phyloP scores from a whole-genome alignment of 2,888 invertebrate species.

The Idaea dimidiata region DNA sequence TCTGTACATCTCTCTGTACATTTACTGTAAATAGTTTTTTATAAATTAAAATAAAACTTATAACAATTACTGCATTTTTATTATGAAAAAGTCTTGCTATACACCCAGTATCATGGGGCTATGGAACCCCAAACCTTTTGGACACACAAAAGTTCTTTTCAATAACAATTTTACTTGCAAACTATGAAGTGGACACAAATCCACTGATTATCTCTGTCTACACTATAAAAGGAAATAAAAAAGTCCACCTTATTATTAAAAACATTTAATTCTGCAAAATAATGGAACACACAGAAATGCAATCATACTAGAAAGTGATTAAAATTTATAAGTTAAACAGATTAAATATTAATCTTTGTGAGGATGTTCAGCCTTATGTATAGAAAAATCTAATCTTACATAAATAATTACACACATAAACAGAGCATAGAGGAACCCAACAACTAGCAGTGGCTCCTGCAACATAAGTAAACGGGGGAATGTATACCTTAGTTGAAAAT shows the following conservation, averaged over 20 bases:
- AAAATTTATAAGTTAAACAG: constrained; percentile 36
- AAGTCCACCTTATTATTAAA: constrained; percentile 30
- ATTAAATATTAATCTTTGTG: constrained; percentile 69
- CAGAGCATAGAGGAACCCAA: constrained; percentile 92
- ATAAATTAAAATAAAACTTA: background rate
- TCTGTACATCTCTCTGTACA: background rate
- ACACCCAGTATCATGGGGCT: too few species aligned
- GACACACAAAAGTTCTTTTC: too few species aligned
- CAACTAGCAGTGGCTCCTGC: constrained; percentile 95
- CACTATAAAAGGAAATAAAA: constrained; percentile 19
- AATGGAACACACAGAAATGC: constrained; percentile 50
- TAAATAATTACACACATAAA: constrained; percentile 96
- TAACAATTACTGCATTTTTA: background rate
- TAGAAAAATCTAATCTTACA: constrained; percentile 97
- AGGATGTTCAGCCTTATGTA: constrained; percentile 85
- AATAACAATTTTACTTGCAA: too few species aligned
- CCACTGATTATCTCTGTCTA: too few species aligned
- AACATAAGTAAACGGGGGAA: constrained; percentile 93
- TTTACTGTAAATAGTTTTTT: background rate
- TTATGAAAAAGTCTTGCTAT: background rate
- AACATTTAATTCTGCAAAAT: constrained; percentile 50
- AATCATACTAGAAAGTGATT: constrained; percentile 44
- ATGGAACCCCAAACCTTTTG: too few species aligned
- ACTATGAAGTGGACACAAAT: too few species aligned
- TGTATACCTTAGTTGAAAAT: constrained; percentile 93